Base-by-base conservation (phyloP, 2,888 invertebrate species). In the Tipula vernalis region DNA sequence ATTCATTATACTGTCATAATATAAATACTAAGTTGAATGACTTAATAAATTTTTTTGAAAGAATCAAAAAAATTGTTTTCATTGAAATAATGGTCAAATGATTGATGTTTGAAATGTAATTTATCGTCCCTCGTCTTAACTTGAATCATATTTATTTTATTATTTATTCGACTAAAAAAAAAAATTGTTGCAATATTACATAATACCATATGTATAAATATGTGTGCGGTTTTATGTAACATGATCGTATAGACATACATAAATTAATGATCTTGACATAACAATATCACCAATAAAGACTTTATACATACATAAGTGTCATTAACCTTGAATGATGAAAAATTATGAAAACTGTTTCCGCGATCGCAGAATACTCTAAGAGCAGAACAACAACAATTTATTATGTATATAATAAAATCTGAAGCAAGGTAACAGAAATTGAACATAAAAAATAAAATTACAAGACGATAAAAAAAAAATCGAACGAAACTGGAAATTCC, bases 1-100 rank as follows among this genome's bases (percentile, higher is more conserved):
- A 71, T 71, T 71, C 71, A 71, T 71, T 71, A 71, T 71, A 71
- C 71, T 71, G 71, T 71, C 71, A 71, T 71, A 71, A 71, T 71
- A 71, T 71, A 71, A 18, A 71, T 71, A 28, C 28, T 28, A 71
- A 71, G 71, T 71, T 71, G 71, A 71, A 71, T 71, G 71, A 71
- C 71, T 71, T 71, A 71, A 57, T 57, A 57, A 71, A n/a, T 51
- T 51, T 71, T 71, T 71, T 71, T 12, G 28, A 71, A 71, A 28
- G 71, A 71, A 71, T 71, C 71, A 71, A 71, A 71, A 71, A 71
- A 71, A 44, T 12, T 71, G 6, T 28, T 12, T 71, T 71, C 71
- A 71, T 28, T 71, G 71, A 71, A 71, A 28, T 28, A 28, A 71
- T 71, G 71, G 71, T 71, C 71, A 71, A 71, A 71, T 71, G 71